phyloP scores from a whole-genome alignment of 2,888 invertebrate genomes.

The Oegoconia quadripuncta region DNA sequence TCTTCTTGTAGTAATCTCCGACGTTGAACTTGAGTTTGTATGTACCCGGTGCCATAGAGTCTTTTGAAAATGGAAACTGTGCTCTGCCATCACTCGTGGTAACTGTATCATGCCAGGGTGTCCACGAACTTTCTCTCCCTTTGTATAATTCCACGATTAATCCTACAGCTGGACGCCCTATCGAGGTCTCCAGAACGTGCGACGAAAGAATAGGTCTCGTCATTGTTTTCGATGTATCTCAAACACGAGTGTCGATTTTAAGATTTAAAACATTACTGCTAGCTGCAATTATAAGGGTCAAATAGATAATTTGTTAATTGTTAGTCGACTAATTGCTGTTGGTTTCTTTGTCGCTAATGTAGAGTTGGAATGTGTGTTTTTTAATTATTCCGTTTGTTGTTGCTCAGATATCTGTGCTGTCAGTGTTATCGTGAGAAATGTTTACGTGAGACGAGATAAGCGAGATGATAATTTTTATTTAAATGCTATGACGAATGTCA shows the following conservation, averaged over 20 bases:
- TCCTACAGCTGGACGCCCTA: conserved; percentile 82
- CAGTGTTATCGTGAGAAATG: background rate
- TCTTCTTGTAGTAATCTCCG: conserved; percentile 82
- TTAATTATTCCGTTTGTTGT: background rate
- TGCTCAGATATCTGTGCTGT: background rate
- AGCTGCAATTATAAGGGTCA: no score
- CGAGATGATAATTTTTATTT: background rate
- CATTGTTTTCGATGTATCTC: conserved; percentile 1
- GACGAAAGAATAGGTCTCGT: conserved; percentile 82
- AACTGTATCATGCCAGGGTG: conserved; percentile 79
- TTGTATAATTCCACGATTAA: conserved; percentile 84
- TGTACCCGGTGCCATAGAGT: conserved; percentile 81
- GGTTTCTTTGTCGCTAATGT: background rate
- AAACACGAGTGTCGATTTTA: background rate
- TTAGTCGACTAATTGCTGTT: background rate
- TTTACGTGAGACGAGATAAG: background rate
- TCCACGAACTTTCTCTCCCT: conserved; percentile 82
- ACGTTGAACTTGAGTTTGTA: conserved; percentile 88
- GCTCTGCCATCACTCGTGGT: conserved; percentile 82
- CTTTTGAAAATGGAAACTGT: conserved; percentile 79
- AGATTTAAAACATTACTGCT: no score
- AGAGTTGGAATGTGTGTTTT: background rate
- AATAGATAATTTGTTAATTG: no score
- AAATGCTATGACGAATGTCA: background rate
- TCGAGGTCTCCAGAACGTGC: conserved; percentile 86